A percentile compares a stretch with the other conserved stretches of the same genome.
Evolutionary conservation across 2,797 vertebrate genomes (phyloP).

Genomic region (Manis pentadactyla): DNA sequence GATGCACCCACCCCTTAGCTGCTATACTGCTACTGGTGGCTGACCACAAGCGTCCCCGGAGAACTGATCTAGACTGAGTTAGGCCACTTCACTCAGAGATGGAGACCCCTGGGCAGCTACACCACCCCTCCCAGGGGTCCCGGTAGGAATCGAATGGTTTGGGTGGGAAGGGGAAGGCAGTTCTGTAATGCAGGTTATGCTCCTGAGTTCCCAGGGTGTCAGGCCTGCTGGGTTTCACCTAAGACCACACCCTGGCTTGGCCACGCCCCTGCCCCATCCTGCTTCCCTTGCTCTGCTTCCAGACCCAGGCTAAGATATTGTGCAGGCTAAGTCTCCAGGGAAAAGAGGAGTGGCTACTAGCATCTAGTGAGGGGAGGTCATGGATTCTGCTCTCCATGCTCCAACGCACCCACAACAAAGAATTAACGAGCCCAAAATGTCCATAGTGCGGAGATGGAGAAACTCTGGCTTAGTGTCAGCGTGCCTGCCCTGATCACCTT

Average conservation of each 20-base stretch:
- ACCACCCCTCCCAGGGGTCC: too few species aligned
- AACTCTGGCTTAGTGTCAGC: background rate
- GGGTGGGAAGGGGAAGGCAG: background rate
- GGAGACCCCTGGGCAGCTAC: background rate
- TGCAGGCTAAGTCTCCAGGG: too few species aligned
- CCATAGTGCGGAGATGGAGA: background rate
- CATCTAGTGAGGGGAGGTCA: too few species aligned
- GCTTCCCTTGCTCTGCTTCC: background rate
- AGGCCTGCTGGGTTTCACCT: background rate
- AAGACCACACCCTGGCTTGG: background rate
- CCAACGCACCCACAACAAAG: background rate
- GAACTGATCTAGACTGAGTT: background rate
- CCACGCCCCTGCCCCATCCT: background rate
- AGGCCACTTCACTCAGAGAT: too few species aligned
- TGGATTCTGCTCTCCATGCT: background rate
- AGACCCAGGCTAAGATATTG: background rate
- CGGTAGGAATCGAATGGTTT: background rate
- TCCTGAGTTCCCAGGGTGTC: background rate
- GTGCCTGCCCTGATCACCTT: background rate
- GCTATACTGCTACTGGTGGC: fast-evolving
- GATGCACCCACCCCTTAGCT: background rate
- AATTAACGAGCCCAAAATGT: background rate
- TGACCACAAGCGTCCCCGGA: background rate
- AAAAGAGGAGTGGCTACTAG: too few species aligned
- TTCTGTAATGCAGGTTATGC: background rate